Evolutionary conservation across 1,140 invertebrate genomes (phyloP).

Genomic region (Bombus vancouverensis): DNA sequence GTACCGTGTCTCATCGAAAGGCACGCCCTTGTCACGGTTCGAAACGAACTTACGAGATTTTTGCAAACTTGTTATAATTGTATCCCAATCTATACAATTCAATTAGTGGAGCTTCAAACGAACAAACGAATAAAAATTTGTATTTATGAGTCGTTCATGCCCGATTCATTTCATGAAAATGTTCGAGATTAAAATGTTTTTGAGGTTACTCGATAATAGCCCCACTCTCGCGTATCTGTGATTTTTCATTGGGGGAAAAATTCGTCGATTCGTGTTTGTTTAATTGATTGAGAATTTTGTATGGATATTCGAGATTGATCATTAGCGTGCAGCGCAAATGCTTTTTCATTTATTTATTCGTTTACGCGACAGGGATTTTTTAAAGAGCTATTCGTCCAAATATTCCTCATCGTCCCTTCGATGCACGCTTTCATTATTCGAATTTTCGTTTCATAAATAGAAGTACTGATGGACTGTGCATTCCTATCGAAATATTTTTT

Average conservation of each 20-base stretch:
- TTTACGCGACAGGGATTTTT: not conserved
- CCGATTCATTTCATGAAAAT: not conserved
- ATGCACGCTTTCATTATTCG: not conserved
- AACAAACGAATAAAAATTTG: constrained; percentile 63
- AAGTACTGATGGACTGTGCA: not conserved
- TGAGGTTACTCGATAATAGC: not conserved
- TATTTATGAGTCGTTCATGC: constrained; percentile 53
- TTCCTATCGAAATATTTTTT: not conserved
- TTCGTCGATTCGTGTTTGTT: not conserved
- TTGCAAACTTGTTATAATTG: constrained; percentile 61
- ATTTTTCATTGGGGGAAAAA: not conserved
- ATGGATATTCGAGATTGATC: not conserved
- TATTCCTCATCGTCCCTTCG: not conserved
- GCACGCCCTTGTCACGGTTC: constrained; percentile 27
- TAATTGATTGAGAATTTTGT: not conserved
- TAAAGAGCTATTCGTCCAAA: not conserved
- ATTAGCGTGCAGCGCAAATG: not conserved
- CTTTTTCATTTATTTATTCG: not conserved
- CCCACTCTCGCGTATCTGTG: too few species aligned
- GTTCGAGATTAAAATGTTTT: not conserved
- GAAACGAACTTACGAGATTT: constrained; percentile 39
- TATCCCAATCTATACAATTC: constrained; percentile 23
- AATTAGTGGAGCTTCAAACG: constrained; percentile 61
- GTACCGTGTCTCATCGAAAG: not conserved
- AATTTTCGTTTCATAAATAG: not conserved